A percentile compares a stretch with the other conserved stretches of the same genome.
Conservation (phyloP, 2,888 invertebrate genomes). For the Volucella bombylans region DNA sequence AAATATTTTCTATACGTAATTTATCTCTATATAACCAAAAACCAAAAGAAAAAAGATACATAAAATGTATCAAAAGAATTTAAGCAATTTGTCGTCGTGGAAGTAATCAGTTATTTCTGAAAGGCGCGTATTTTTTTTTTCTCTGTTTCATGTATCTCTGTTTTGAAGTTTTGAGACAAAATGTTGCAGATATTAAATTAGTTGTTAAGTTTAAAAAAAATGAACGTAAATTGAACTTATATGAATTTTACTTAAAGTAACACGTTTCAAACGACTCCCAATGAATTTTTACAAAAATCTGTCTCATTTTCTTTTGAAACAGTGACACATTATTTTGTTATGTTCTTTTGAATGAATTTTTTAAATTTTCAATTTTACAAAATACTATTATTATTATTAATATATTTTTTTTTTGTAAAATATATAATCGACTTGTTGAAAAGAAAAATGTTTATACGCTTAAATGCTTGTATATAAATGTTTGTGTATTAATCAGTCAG, state of each 20-base stretch:
- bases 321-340: constrained; percentile 40
- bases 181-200: constrained; percentile 40
- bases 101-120: constrained; percentile 44
- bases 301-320: constrained; percentile 19
- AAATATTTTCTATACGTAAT: constrained; percentile 64
- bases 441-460: constrained; percentile 61
- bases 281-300: constrained; percentile 31
- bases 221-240: constrained; percentile 33
- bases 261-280: constrained; percentile 1
- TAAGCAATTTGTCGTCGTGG: neutral
- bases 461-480: constrained; percentile 68
- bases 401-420: constrained; percentile 40
- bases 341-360: constrained; percentile 49
- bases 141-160: constrained; percentile 65
- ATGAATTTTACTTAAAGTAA: constrained; percentile 44
- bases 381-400: constrained; percentile 16
- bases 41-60: constrained; percentile 46
- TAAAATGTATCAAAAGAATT: constrained; percentile 62
- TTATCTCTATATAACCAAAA: constrained; percentile 43
- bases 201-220: constrained; percentile 60
- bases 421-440: constrained; percentile 66
- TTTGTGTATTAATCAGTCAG: constrained; percentile 59
- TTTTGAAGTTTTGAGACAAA: constrained; percentile 58
- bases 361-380: constrained; percentile 19
- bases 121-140: constrained; percentile 18